Evolutionary conservation across 2,888 invertebrate genomes (phyloP).

Genomic region (Crossocerus cetratus): DNA sequence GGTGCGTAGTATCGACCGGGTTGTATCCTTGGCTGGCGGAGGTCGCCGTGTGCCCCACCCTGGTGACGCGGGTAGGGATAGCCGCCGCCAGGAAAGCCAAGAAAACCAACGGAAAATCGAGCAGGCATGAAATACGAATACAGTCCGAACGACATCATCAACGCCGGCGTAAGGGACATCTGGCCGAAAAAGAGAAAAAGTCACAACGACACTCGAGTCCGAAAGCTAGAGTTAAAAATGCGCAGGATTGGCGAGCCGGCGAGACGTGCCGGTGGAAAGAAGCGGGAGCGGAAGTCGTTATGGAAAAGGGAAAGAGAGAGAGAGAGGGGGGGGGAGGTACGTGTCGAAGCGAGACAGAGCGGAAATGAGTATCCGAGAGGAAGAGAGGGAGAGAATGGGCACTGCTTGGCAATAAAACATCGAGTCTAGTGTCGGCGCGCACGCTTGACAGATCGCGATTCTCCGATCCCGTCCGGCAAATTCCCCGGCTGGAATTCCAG

Average conservation of each 20-base stretch:
- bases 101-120: neutral
- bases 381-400: conserved; percentile 3
- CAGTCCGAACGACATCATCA: no score
- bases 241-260: neutral
- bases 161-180: neutral
- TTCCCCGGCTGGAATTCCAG: no score
- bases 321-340: neutral
- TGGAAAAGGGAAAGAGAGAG: conserved; percentile 1
- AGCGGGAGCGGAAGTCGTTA: neutral
- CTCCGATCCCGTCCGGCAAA: no score
- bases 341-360: neutral
- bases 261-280: neutral
- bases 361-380: neutral
- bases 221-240: neutral
- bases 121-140: no score
- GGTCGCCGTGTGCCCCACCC: conserved; percentile 64
- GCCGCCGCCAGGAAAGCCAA: neutral
- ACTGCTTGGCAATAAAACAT: conserved; percentile 27
- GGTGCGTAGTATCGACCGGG: conserved; percentile 72
- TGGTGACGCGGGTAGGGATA: conserved; percentile 31
- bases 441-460: no score
- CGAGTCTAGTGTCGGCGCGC: no score
- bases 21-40: conserved; percentile 63
- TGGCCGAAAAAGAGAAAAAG: neutral
- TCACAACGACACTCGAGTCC: neutral